Conservation (phyloP, 2,113 vertebrate genomes). For the Sinosuthora webbiana region DNA sequence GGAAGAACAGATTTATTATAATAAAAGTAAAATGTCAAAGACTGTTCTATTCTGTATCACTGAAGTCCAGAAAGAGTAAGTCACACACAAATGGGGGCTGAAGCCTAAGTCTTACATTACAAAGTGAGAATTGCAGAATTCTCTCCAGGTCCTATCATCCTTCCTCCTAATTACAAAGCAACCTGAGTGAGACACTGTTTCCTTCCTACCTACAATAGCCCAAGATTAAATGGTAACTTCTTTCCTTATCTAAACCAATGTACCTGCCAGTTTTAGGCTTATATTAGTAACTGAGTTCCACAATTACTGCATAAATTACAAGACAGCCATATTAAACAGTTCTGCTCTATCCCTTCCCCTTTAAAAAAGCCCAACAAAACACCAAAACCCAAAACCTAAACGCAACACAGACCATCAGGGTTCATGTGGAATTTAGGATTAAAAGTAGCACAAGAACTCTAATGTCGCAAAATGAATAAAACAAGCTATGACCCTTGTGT, state of each 20-base stretch:
- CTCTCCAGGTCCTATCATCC: not conserved
- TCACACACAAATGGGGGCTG: not conserved
- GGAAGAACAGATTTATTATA: not conserved
- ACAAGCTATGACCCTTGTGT: not conserved
- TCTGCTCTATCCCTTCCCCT: not conserved
- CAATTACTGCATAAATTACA: not conserved
- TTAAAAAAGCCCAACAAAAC: not conserved
- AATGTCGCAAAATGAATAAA: not conserved
- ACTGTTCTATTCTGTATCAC: not conserved
- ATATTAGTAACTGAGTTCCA: not conserved
- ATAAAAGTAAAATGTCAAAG: not conserved
- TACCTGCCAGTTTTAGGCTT: not conserved
- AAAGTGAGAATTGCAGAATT: not conserved
- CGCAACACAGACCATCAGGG: not conserved
- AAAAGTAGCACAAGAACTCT: not conserved
- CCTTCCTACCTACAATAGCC: not conserved
- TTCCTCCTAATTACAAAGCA: not conserved
- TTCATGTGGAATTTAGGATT: not conserved
- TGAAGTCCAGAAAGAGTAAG: not conserved
- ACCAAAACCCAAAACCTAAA: not conserved
- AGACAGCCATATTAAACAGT: not conserved
- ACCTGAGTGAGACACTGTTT: not conserved
- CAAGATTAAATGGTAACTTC: not conserved
- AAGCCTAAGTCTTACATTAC: not conserved
- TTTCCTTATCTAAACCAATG: not conserved